Percentiles rank a stretch among this genome's conserved stretches.
These are phyloP conservation scores for Orthosia gracilis DNA, from an alignment of 2,888 invertebrate species.

Conservation along the genomic window DNA sequence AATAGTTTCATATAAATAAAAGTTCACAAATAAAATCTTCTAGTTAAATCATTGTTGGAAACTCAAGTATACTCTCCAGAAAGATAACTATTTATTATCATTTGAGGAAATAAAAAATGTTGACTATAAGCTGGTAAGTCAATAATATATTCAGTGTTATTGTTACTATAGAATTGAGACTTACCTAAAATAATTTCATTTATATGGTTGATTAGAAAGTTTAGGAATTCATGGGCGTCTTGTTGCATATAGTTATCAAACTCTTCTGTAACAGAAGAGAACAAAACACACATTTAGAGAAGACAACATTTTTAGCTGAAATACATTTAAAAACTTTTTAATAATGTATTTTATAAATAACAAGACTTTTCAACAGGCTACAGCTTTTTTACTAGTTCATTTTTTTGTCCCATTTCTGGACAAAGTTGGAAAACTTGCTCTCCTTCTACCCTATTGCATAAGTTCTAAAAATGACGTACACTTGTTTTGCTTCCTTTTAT, in stretches of 20 bases:
- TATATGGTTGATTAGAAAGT: constrained; percentile 99
- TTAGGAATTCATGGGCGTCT: constrained; percentile 99
- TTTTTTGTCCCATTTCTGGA: too few relatives aligned
- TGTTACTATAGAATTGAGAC: constrained; percentile 66
- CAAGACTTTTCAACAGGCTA: not conserved
- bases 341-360: not conserved
- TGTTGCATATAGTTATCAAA: constrained; percentile 99
- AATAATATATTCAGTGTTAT: not conserved
- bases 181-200: constrained; percentile 99
- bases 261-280: constrained; percentile 94
- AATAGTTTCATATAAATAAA: too few relatives aligned
- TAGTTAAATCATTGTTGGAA: too few relatives aligned
- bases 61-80: not conserved
- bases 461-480: too few relatives aligned
- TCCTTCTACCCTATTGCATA: too few relatives aligned
- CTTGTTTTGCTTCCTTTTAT: too few relatives aligned
- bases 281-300: not conserved
- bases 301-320: not conserved
- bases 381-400: not conserved
- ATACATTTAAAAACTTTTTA: not conserved
- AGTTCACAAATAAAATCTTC: too few relatives aligned
- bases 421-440: too few relatives aligned
- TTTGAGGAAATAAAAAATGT: not conserved
- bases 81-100: not conserved
- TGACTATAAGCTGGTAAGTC: not conserved